Base-by-base conservation (phyloP, 1,140 invertebrate species). In the Mya arenaria region DNA sequence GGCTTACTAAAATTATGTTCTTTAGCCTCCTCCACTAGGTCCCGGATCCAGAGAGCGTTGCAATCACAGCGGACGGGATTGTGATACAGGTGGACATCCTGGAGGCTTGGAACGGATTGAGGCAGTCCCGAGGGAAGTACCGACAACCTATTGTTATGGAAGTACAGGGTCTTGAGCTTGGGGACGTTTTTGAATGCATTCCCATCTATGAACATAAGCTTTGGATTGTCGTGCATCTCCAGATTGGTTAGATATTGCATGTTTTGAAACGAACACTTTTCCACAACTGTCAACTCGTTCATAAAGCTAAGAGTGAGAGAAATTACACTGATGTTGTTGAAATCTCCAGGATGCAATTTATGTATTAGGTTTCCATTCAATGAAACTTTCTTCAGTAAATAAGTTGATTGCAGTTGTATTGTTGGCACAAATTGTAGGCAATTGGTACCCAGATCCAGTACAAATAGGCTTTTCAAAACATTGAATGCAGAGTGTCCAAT, bases 21-120 rank as follows among this genome's bases (percentile, higher is more conserved):
- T 10, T 55, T 44, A 60, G 69, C 34, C 74, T 83, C 82, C n/a
- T 60, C 41, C 15, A 74, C 52, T 10, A 90, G 30, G 55, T 87
- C 85, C 28, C 85, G 82, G 13, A 94, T 89, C 93, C 93, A 94
- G 44, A 89, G 87, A 25, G 91, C 86, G 85, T 94, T 94, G 83
- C 93, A 94, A 82, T 94, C 93, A 86, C 93, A 94, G 19, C 84
- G 85, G 1, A 94, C 84, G 13, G 93, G 93, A 79, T 94, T 94
- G 19, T 91, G 89, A 55, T 92, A 90, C 0, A 94, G 78, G 55
- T 91, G 90, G 17, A 94, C 88, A 48, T 91, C 86, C 23, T 85
- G 65, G 6, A 92, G 85, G 39, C 84, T 72, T 32, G 90, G 91
- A 10, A 92, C 75, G 8, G 71, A 80, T 0, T 87, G 68, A 6